phyloP scores from a whole-genome alignment of 2,888 invertebrate species.

The Synanthedon myopaeformis region DNA sequence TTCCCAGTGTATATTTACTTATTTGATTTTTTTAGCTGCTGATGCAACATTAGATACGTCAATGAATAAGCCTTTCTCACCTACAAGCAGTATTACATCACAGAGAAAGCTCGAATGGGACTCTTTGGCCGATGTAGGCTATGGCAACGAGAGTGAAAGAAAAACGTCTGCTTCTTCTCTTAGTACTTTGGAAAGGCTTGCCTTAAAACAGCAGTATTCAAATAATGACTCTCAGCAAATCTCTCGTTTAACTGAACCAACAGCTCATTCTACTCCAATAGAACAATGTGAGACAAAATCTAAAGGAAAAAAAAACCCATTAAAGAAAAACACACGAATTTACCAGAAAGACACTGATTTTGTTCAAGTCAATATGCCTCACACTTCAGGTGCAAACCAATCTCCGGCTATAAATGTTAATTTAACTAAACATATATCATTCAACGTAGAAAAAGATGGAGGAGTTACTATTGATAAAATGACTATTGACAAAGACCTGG shows the following conservation, averaged over 20 bases:
- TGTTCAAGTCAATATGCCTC: slow-evolving; percentile 47
- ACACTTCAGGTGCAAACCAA: slow-evolving; percentile 23
- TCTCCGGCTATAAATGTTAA: slow-evolving; percentile 50
- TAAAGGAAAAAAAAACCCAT: slow-evolving; percentile 26
- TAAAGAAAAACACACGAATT: slow-evolving; percentile 46
- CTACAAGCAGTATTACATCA: slow-evolving; percentile 80
- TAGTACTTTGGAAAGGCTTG: slow-evolving; percentile 74
- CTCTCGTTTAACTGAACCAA: slow-evolving; percentile 46
- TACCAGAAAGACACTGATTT: slow-evolving; percentile 48
- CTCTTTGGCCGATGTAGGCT: slow-evolving; percentile 88
- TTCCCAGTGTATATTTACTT: neutral
- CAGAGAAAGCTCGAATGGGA: slow-evolving; percentile 88
- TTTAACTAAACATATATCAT: slow-evolving; percentile 58
- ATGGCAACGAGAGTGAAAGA: slow-evolving; percentile 71
- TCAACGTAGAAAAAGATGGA: slow-evolving; percentile 56
- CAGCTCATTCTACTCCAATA: slow-evolving; percentile 67
- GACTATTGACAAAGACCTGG: slow-evolving; percentile 33
- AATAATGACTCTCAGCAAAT: slow-evolving; percentile 45
- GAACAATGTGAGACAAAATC: slow-evolving; percentile 35
- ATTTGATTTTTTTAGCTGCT: slow-evolving; percentile 34
- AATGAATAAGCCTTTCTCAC: slow-evolving; percentile 68
- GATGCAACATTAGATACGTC: slow-evolving; percentile 48
- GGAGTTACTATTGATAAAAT: slow-evolving; percentile 35
- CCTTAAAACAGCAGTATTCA: slow-evolving; percentile 62
- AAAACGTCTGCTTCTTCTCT: slow-evolving; percentile 60